Evolutionary conservation across 2,113 vertebrate genomes (phyloP).

Genomic region (Campylomormyrus tamandua): DNA sequence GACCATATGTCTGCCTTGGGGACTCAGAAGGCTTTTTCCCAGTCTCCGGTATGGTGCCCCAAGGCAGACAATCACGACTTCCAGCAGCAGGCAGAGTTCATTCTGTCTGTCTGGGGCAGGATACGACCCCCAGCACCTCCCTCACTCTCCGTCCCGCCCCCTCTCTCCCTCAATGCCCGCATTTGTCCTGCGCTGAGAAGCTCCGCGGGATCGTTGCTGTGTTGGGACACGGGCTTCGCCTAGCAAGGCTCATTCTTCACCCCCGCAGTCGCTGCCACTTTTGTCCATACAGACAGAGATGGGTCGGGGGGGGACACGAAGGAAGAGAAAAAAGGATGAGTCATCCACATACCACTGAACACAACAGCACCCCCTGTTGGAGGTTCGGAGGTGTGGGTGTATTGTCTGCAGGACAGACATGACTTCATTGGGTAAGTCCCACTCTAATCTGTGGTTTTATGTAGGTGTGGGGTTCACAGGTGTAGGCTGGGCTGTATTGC

Average conservation of each 20-base stretch:
- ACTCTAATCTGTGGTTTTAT: conserved; percentile 21
- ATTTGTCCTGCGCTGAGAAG: conserved; percentile 49
- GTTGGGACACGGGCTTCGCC: conserved; percentile 50
- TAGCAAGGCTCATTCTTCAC: conserved; percentile 45
- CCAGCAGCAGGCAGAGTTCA: conserved; percentile 18
- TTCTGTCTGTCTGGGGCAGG: conserved; percentile 27
- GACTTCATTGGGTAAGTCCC: conserved; percentile 52
- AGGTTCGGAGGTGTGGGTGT: conserved; percentile 54
- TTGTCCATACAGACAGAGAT: conserved; percentile 37
- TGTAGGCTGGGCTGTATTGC: neutral
- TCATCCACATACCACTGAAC: conserved; percentile 59
- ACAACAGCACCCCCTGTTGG: conserved; percentile 69
- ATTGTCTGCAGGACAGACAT: conserved; percentile 51
- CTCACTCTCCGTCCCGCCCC: conserved; percentile 14
- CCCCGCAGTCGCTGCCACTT: conserved; percentile 37
- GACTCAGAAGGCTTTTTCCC: neutral
- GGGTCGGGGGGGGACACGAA: conserved; percentile 25
- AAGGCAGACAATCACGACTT: neutral
- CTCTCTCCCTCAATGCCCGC: conserved; percentile 49
- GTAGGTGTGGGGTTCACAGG: neutral
- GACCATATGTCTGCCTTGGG: neutral
- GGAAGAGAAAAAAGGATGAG: conserved; percentile 58
- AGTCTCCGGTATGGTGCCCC: neutral
- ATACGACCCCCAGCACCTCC: conserved; percentile 20
- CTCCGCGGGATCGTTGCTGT: conserved; percentile 46